phyloP scores from a whole-genome alignment of 2,113 vertebrate genomes.

The Nesoenas mayeri region DNA sequence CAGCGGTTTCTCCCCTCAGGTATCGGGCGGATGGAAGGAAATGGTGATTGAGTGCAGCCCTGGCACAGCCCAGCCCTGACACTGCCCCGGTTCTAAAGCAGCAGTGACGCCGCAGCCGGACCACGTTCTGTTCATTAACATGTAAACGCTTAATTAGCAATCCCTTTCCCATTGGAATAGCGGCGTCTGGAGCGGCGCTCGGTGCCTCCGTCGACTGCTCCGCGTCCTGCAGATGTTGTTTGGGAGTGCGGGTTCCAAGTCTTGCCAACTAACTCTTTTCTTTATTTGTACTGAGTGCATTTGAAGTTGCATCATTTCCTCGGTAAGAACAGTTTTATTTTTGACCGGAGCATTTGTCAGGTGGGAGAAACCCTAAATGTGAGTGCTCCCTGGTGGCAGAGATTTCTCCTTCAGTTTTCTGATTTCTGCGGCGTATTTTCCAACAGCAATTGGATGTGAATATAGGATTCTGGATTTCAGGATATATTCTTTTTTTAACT shows the following conservation, averaged over 20 bases:
- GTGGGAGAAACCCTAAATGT: constrained; percentile 48
- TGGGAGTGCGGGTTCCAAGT: constrained; percentile 33
- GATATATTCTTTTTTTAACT: neutral
- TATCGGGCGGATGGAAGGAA: too few relatives aligned
- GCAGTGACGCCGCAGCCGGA: too few relatives aligned
- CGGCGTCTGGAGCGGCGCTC: neutral
- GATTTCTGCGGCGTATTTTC: neutral
- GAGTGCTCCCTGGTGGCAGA: constrained; percentile 64
- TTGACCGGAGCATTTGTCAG: constrained; percentile 60
- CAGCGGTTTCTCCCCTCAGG: neutral
- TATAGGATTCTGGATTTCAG: neutral
- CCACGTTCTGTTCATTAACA: neutral
- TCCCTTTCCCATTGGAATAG: neutral
- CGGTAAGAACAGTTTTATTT: constrained; percentile 57
- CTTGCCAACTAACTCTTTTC: constrained; percentile 53
- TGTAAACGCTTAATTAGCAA: constrained; percentile 1
- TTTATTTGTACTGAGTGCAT: constrained; percentile 57
- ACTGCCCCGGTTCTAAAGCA: too few relatives aligned
- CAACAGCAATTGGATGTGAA: neutral
- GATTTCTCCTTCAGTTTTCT: neutral
- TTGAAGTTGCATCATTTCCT: constrained; percentile 76
- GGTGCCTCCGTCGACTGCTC: neutral
- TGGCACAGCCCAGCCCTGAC: too few relatives aligned
- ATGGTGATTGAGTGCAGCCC: too few relatives aligned
- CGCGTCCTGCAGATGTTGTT: constrained; percentile 70